Evolutionary conservation across 1,140 invertebrate species (phyloP), one percentile per base, ranked within the genome.

Genomic region (Atta texana): DNA sequence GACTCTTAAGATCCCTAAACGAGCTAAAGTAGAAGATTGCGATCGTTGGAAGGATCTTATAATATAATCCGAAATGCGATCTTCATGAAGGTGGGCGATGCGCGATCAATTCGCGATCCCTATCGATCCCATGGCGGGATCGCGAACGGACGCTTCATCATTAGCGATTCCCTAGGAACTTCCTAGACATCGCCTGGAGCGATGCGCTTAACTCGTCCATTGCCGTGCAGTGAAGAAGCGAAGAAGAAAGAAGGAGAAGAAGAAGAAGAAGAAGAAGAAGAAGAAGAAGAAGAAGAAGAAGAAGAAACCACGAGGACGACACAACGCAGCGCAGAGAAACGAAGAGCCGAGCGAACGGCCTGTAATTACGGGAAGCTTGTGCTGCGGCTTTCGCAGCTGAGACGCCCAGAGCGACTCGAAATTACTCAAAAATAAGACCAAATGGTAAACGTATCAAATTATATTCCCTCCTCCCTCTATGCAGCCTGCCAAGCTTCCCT

Each of bases 371-470:
- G 86, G 91, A 91, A 94, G 91, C 91, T 91, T 91, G 91, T 89
- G 92, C 92, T 92, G 86, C 87, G 87, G 75, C 91, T 92, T 84
- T 91, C 90, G 91, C 92, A 93, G 92, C 92, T 91, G 90, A 93
- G 90, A 86, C 91, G 93, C 93, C 93, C 89, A 87, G 90, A 93
- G 94, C 93, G 91, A 94, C 92, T 93, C 91, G 92, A 93, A 94
- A 95, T 95, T 94, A 94, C 92, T 93, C 91, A 92, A 94, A 94
- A 94, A 94, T 93, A 94, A 94, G 93, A 94, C 92, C 93, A 94
- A 94, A 94, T 92, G 91, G 92, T 92, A 89, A 92, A 92, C 89
- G 92, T 93, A 94, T 94, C 92, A 94, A 94, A 94, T 94, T 94
- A 94, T 94, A 93, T 88, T 89, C 89, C 51, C 51, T 21, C 64